Base-by-base conservation (phyloP, 1,140 invertebrate species). In the Scaptomyza hsui region DNA sequence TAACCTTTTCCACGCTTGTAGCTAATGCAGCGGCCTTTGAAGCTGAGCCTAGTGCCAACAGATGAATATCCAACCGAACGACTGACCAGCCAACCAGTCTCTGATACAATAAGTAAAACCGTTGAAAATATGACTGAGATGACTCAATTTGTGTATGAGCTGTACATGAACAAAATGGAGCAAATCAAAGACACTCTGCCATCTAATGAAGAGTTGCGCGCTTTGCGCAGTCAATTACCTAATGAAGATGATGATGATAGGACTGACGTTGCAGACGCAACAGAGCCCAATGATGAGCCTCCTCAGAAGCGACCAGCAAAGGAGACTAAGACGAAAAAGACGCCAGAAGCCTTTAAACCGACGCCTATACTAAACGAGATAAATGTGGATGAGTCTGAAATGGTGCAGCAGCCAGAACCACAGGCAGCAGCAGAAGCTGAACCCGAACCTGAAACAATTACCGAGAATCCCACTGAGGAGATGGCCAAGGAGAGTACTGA, bases 111-210 rank as follows among this genome's bases (percentile, higher is more conserved):
- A 80, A 44, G 91, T 65, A 78, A 63, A 39, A 78, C 93, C 1
- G 94, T 97, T 1, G 93, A 95, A 72, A 96, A 98, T 91, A 98
- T 99, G 97, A 94, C 96, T 1, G 95, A 98, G 70, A 98, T 98
- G 96, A 96, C 97, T 0, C 94, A 96, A 85, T 97, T 97, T 92
- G 97, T 98, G 1, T 98, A 97, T 92, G 95, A 97, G 78, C 95
- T 97, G 90, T 99, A 98, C 89, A 94, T 97, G 79, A 93, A 95
- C 41, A 95, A 95, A 92, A 94, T 97, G 41, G 94, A 95, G 68
- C 91, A 92, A 15, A 91, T 95, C 44, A 95, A 95, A 89, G 92
- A 93, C 75, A 92, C 91, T 24, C 91, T 92, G 57, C 89, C 89
- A 4, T 79, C 55, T 0, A 75, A 74, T 13, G 74, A 74, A 15